Conservation (phyloP, 2,797 vertebrate genomes). For the Cossypha dichroa region DNA sequence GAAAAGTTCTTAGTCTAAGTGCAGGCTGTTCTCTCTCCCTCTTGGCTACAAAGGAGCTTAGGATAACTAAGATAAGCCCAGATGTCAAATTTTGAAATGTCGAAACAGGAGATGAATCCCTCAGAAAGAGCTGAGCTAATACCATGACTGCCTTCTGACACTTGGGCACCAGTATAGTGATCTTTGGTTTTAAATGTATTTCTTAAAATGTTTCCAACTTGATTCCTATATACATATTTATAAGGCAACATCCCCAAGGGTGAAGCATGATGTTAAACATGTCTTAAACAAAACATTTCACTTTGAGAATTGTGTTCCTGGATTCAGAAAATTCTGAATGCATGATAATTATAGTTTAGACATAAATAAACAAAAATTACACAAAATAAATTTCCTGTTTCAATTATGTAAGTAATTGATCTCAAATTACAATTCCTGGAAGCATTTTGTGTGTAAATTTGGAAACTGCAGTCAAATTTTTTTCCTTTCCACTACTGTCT, state of each 20-base stretch:
- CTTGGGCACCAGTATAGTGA: not conserved
- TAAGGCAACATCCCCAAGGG: not conserved
- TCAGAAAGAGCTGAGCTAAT: not conserved
- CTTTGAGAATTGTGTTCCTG: not conserved
- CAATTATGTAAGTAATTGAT: not conserved
- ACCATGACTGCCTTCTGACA: not conserved
- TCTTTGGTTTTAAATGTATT: not conserved
- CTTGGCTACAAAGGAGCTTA: not conserved
- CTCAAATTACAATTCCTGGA: not conserved
- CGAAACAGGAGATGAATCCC: not conserved
- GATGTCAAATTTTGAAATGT: not conserved
- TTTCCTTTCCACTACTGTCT: not conserved
- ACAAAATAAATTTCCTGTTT: not conserved
- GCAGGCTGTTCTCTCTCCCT: not conserved
- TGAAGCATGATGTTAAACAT: not conserved
- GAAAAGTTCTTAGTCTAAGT: not conserved
- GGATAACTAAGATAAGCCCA: not conserved
- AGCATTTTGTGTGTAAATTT: not conserved
- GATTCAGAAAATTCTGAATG: not conserved
- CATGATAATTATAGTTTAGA: not conserved
- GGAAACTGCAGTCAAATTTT: not conserved
- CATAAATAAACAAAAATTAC: not conserved
- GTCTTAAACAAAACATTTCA: not conserved
- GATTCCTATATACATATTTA: not conserved
- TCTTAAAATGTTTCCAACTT: not conserved